Evolutionary conservation across 2,888 invertebrate species (phyloP), one percentile per base, ranked within the genome.

Genomic region (Sphaerophoria taeniata): DNA sequence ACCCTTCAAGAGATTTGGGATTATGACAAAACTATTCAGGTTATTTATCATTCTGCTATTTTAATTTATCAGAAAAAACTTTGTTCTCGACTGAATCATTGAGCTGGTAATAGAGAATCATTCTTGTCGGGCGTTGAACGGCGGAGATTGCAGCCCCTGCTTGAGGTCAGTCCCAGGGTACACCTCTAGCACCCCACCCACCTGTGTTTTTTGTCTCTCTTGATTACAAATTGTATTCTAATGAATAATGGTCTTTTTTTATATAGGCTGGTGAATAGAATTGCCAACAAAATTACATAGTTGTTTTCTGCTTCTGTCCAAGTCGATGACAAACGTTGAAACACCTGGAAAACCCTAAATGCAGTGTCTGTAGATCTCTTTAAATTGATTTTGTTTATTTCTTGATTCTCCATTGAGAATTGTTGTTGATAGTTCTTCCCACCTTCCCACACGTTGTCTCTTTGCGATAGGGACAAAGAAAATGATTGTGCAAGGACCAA

Each of bases 401-500:
- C 24, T 24, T 24, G 24, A 24, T 24, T 24, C 24, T 24, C 24
- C 24, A 24, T 24, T 24, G 24, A 24, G 24, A 24, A 24, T 24
- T 24, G 24, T 24, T 2, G 2, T 2, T 24, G 24, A 24, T 24
- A 24, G 24, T 24, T 24, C 24, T 24, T 24, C 24, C 24, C 24
- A 24, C 24, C 24, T 24, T 24, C 24, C 24, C 2, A 24, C 24
- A 24, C 24, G 24, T 24, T 24, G 1, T 24, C 24, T 24, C 24
- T 24, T 24, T 9, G 31, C 45, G 31, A 34, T 34, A 7, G n/a
- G 65, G 65, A 84, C 80, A 80, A 84, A 61, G 49, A 24, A 75
- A 63, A 51, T 67, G 45, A 76, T 84, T 84, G 80, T 80, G 80
- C 61, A 69, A 79, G 84, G 84, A 84, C 84, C 84, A 75, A 76